phyloP scores from a whole-genome alignment of 1,140 invertebrate genomes.

The Propsilocerus akamusi region DNA sequence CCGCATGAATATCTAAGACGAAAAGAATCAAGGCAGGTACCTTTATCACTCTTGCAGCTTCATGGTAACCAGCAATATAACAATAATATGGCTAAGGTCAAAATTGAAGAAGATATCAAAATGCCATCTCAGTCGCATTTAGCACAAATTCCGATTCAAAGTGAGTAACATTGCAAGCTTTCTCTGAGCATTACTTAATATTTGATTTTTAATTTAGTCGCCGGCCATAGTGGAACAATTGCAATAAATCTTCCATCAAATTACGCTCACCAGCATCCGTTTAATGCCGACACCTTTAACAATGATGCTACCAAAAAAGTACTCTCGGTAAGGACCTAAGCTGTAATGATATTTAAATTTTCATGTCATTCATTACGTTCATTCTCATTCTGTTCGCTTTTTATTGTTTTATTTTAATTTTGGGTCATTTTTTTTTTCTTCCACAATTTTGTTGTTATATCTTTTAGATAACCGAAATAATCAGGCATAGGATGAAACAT shows the following conservation, averaged over 20 bases:
- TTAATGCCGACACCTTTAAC: not conserved
- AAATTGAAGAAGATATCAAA: not conserved
- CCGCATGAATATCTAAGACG: not conserved
- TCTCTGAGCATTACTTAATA: not conserved
- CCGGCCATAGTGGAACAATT: too few species aligned
- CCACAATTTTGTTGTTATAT: not conserved
- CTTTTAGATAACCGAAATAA: conserved; percentile 2
- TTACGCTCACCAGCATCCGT: not conserved
- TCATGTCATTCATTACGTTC: not conserved
- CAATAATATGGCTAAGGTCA: not conserved
- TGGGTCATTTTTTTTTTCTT: not conserved
- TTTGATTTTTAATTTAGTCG: not conserved
- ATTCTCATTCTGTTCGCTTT: not conserved
- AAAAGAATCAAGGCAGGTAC: not conserved
- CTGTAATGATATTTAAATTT: not conserved
- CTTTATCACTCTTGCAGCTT: not conserved
- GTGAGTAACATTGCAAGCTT: not conserved
- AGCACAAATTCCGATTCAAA: not conserved
- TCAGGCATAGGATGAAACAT: not conserved
- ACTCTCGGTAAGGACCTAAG: not conserved
- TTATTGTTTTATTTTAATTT: not conserved
- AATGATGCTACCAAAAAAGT: conserved; percentile 1
- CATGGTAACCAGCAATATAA: not conserved
- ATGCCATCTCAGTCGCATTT: not conserved
- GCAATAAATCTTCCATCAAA: not conserved